Evolutionary conservation across 2,113 vertebrate genomes (phyloP).

Genomic region (Engraulis encrasicolus): DNA sequence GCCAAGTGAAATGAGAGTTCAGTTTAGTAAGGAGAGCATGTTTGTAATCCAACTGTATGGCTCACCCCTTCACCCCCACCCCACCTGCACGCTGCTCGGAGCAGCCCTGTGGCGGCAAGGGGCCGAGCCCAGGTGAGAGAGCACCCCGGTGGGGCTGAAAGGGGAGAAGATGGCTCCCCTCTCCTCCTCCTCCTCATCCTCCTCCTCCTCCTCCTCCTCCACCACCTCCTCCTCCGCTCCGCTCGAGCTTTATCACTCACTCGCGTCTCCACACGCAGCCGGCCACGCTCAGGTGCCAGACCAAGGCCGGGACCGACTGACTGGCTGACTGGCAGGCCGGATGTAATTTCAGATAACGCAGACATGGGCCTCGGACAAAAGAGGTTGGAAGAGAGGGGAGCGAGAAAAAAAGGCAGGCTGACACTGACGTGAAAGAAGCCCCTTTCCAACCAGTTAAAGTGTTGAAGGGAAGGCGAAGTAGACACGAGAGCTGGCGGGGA

Average conservation of each 20-base stretch:
- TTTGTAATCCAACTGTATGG: neutral
- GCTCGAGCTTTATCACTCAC: slow-evolving; percentile 35
- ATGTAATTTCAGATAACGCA: slow-evolving; percentile 56
- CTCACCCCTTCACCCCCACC: neutral
- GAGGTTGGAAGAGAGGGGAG: neutral
- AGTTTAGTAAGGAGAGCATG: neutral
- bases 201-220: too few species aligned
- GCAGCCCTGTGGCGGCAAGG: neutral
- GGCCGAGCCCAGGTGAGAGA: neutral
- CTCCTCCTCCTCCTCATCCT: too few species aligned
- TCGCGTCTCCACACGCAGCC: slow-evolving; percentile 37
- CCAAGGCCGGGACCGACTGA: slow-evolving; percentile 12
- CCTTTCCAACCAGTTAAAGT: neutral
- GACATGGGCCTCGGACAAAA: slow-evolving; percentile 40
- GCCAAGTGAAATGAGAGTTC: neutral
- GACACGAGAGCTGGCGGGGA: neutral
- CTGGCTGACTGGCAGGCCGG: slow-evolving; percentile 39
- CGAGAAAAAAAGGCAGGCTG: neutral
- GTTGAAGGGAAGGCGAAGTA: neutral
- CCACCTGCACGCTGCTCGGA: neutral
- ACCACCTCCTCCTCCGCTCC: too few species aligned
- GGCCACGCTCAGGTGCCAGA: slow-evolving; percentile 51
- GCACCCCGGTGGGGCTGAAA: neutral
- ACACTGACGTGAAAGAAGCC: neutral
- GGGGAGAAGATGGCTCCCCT: neutral